Conservation (phyloP, 2,888 invertebrate genomes). For the Rhamnusium bicolor region DNA sequence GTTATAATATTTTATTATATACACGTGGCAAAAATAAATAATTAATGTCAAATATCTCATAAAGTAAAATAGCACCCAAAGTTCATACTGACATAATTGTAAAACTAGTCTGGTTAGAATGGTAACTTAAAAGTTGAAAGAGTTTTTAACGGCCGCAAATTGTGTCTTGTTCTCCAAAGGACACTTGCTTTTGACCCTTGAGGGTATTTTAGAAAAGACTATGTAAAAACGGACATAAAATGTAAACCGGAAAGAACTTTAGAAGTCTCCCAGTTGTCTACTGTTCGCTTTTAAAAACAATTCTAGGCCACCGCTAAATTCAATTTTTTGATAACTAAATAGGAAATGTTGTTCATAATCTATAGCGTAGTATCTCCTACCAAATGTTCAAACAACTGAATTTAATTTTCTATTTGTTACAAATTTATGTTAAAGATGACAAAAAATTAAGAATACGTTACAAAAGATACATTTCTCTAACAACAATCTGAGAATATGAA, state of each 20-base stretch:
- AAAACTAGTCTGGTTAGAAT: not conserved
- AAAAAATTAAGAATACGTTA: too few species aligned
- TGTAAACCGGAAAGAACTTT: not conserved
- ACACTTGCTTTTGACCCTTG: not conserved
- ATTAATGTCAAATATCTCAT: too few species aligned
- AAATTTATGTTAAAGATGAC: too few species aligned
- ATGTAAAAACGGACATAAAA: not conserved
- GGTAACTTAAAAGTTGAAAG: not conserved
- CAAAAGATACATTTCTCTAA: too few species aligned
- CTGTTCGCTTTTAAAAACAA: conserved; percentile 3
- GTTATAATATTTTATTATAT: too few species aligned
- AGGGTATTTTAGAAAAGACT: not conserved
- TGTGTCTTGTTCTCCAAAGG: conserved; percentile 1
- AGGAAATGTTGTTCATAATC: too few species aligned
- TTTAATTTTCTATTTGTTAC: too few species aligned
- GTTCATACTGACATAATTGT: conserved; percentile 1
- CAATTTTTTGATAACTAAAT: not conserved
- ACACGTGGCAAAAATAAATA: too few species aligned
- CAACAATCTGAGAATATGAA: too few species aligned
- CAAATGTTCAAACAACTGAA: too few species aligned
- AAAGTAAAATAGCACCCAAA: too few species aligned
- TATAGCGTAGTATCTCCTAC: too few species aligned
- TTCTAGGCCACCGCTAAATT: not conserved
- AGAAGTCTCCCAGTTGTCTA: not conserved
- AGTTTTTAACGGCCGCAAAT: conserved; percentile 5